phyloP scores from a whole-genome alignment of 2,888 invertebrate genomes.

The Callimorpha dominula region DNA sequence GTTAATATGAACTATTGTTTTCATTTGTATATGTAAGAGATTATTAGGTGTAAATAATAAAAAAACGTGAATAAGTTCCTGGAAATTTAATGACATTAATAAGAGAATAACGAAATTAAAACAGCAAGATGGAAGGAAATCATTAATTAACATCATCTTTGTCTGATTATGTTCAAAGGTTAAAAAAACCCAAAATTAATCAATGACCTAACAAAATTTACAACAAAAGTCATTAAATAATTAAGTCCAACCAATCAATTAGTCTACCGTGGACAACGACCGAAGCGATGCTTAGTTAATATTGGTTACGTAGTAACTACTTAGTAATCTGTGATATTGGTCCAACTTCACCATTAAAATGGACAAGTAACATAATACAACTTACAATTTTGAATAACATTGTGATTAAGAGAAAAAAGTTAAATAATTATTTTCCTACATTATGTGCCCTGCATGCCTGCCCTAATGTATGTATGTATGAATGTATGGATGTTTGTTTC shows the following conservation, averaged over 20 bases:
- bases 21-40: neutral
- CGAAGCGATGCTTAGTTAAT: conserved; percentile 74
- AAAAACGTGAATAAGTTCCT: conserved; percentile 76
- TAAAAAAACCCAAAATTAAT: conserved; percentile 84
- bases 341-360: conserved; percentile 80
- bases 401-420: conserved; percentile 86
- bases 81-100: conserved; percentile 87
- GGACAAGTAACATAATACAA: conserved; percentile 84
- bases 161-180: conserved; percentile 82
- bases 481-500: too few species aligned
- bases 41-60: conserved; percentile 42
- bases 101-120: conserved; percentile 87
- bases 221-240: conserved; percentile 87
- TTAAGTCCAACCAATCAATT: conserved; percentile 82
- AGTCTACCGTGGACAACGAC: conserved; percentile 75
- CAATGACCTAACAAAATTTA: conserved; percentile 87
- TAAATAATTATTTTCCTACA: too few species aligned
- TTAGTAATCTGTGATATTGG: too few species aligned
- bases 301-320: too few species aligned
- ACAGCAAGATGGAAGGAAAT: conserved; percentile 86
- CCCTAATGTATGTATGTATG: too few species aligned
- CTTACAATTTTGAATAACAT: conserved; percentile 87
- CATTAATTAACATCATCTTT: conserved; percentile 83
- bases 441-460: too few species aligned
- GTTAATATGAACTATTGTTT: conserved; percentile 3